Base-by-base conservation (phyloP, 2,113 vertebrate genomes). In the Syrrhaptes paradoxus region DNA sequence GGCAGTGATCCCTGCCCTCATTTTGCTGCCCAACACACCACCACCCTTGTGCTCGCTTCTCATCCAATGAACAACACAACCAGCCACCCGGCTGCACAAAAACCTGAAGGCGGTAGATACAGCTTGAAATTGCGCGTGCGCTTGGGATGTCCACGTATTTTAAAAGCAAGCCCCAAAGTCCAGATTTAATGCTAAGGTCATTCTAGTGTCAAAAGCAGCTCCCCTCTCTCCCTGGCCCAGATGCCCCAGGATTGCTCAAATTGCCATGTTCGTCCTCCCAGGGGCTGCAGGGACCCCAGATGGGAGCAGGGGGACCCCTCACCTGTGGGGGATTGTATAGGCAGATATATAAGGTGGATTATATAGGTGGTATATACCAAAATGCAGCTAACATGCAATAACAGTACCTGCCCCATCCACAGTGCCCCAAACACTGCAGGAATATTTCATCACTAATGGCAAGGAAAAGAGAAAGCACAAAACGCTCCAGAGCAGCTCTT, bases 101-200 rank as follows among this genome's bases (percentile, higher is more conserved):
- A 28, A 11, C 31, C n/a, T 14, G 10, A 71, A 49, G 1, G 3
- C 0, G 0, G 34, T 32, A 58, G 45, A 43, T 21, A n/a, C 2
- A 1, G 5, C 19, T 75, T 61, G 29, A 61, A 75, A 25, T 6
- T 1, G 0, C 1, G 24, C 24, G 41, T 17, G 32, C 13, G 21
- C 18, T 43, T 41, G 41, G n/a, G 19, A 13, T n/a, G 16, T 13
- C 55, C 22, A 4, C n/a, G 14, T 17, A 17, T 13, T 61, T 62
- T 29, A n/a, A 62, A 54, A 76, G 38, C n/a, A 41, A 41, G 3
- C 24, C n/a, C 22, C 7, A 0, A 88, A 57, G 18, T 21, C 52
- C 31, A 58, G 43, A 29, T 34, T 34, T 88, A 2, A 20, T 26
- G 28, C 45, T 63, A 34, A 82, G 46, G 29, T 12, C 38, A 24